Percentiles rank a stretch among this genome's conserved stretches.
These are phyloP conservation scores for Poliocrania exsul DNA, from an alignment of 2,797 vertebrate genomes.

Conservation along the genomic window DNA sequence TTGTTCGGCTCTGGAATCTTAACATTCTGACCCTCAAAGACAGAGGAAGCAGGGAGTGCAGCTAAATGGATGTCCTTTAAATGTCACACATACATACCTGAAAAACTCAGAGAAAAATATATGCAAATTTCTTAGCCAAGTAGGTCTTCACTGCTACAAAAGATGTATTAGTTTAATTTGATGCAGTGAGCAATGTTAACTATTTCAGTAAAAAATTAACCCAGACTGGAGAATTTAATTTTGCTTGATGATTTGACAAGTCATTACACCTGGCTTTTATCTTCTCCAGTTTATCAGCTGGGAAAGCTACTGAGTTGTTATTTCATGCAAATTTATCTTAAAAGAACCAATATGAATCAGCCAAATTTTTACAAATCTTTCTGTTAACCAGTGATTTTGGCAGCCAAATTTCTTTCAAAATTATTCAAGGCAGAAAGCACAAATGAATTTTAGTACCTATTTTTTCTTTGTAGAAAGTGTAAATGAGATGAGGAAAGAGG, in stretches of 20 bases:
- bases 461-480: not conserved
- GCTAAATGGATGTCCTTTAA: not conserved
- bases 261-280: not conserved
- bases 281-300: accelerated
- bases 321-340: not conserved
- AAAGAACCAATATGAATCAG: not conserved
- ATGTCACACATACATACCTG: not conserved
- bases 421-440: not conserved
- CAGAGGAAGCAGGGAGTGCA: not conserved
- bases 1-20: not conserved
- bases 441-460: not conserved
- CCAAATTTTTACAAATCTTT: not conserved
- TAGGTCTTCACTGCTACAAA: not conserved
- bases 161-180: not conserved
- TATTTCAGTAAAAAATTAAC: not conserved
- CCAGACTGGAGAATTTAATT: not conserved
- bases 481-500: not conserved
- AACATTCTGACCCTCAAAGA: not conserved
- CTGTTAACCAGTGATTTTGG: not conserved
- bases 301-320: not conserved
- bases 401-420: not conserved
- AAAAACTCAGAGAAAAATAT: not conserved
- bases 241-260: not conserved
- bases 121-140: not conserved
- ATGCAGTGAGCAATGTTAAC: not conserved